phyloP scores from a whole-genome alignment of 2,113 vertebrate species.

The Malurus cyaneus region DNA sequence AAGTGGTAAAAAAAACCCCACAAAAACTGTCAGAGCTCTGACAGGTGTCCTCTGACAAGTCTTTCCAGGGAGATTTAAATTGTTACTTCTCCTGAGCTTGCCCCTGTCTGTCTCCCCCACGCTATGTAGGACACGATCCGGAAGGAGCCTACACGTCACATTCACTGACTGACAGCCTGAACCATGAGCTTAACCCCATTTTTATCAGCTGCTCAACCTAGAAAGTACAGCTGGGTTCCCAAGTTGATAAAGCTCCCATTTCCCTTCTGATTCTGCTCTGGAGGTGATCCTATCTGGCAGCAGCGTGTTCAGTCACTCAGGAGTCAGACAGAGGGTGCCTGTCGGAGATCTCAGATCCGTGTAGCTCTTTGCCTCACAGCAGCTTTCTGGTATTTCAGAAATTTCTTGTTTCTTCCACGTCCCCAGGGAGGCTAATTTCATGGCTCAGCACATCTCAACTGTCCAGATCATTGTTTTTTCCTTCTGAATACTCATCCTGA shows the following conservation, averaged over 20 bases:
- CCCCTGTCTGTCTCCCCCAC: background rate
- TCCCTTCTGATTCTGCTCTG: background rate
- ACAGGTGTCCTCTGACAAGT: background rate
- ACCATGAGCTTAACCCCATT: slow-evolving; percentile 5
- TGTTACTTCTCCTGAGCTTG: background rate
- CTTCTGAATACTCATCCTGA: slow-evolving; percentile 28
- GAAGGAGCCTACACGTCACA: background rate
- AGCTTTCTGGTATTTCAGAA: slow-evolving; percentile 1
- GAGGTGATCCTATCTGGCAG: background rate
- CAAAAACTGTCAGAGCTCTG: background rate
- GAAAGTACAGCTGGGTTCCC: background rate
- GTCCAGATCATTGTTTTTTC: slow-evolving; percentile 39
- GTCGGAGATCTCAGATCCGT: background rate
- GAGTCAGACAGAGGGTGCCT: background rate
- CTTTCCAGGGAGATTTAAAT: background rate
- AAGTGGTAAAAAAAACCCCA: background rate
- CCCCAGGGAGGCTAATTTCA: slow-evolving; percentile 39
- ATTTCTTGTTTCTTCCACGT: background rate
- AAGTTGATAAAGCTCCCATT: slow-evolving; percentile 1
- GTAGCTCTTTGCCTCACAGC: background rate
- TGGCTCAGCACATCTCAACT: background rate
- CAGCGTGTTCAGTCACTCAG: background rate
- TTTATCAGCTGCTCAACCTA: slow-evolving; percentile 18
- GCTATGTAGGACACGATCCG: background rate
- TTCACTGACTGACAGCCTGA: slow-evolving; percentile 6